Evolutionary conservation across 1,140 invertebrate genomes (phyloP).

Genomic region (Metopolophium dirhodum): DNA sequence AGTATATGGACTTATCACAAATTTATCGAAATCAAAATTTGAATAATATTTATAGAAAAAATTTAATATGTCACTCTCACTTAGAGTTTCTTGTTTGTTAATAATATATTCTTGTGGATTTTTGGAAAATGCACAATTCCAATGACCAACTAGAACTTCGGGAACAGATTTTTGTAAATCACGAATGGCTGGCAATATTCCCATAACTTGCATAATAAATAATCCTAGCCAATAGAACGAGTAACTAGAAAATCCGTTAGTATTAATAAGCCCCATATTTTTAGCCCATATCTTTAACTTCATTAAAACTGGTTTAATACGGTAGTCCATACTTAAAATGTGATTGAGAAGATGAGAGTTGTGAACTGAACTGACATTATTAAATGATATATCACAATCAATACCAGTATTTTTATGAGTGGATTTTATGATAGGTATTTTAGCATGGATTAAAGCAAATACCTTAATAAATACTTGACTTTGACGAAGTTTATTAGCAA

Average conservation of each 20-base stretch:
- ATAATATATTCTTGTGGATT: neutral
- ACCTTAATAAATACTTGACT: slow-evolving; percentile 61
- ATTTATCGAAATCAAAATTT: slow-evolving; percentile 36
- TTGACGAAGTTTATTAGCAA: slow-evolving; percentile 23
- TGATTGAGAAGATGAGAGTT: slow-evolving; percentile 17
- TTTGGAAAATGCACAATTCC: slow-evolving; percentile 52
- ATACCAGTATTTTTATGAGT: slow-evolving; percentile 63
- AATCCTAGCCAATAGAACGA: slow-evolving; percentile 48
- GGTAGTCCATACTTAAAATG: neutral
- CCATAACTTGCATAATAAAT: slow-evolving; percentile 43
- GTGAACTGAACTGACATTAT: slow-evolving; percentile 59
- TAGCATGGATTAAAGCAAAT: slow-evolving; percentile 63
- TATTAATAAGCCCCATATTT: slow-evolving; percentile 24
- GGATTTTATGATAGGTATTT: slow-evolving; percentile 68
- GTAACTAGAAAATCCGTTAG: slow-evolving; percentile 49
- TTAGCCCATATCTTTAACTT: slow-evolving; percentile 40
- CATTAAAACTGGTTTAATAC: slow-evolving; percentile 35
- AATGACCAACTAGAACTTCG: neutral
- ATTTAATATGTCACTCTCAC: neutral
- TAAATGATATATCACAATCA: slow-evolving; percentile 68
- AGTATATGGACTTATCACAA: slow-evolving; percentile 40
- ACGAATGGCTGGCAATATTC: slow-evolving; percentile 21
- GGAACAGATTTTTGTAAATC: slow-evolving; percentile 41
- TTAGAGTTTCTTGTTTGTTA: neutral
- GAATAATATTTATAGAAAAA: slow-evolving; percentile 17